Conservation (phyloP, 2,113 vertebrate genomes). For the Nematolebias whitei region DNA sequence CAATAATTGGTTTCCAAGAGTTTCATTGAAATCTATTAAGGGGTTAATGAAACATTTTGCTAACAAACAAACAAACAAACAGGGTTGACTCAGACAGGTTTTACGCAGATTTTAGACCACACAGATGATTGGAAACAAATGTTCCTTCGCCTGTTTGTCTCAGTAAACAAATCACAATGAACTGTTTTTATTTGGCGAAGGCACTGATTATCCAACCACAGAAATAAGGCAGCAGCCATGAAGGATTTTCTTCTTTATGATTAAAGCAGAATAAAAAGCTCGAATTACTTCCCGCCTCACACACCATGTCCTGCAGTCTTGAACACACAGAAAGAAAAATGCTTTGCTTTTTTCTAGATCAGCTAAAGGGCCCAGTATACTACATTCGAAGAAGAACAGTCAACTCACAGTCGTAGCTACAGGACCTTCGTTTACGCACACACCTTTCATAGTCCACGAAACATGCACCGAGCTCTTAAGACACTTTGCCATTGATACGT, state of each 20-base stretch:
- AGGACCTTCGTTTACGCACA: not conserved
- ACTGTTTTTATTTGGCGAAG: conserved; percentile 53
- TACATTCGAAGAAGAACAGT: no score
- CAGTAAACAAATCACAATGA: conserved; percentile 42
- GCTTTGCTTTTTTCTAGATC: conserved; percentile 62
- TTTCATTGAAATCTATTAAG: no score
- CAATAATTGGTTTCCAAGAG: no score
- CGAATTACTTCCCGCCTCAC: conserved; percentile 76
- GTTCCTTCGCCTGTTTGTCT: conserved; percentile 13
- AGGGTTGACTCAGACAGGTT: not conserved
- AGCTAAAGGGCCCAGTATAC: no score
- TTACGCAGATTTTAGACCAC: conserved; percentile 15
- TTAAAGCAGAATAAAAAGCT: conserved; percentile 73
- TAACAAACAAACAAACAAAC: no score
- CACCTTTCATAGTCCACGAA: no score
- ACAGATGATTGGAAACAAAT: conserved; percentile 26
- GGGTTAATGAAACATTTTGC: no score
- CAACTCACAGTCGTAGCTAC: no score
- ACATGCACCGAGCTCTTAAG: no score
- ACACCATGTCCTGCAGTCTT: conserved; percentile 62
- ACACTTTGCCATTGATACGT: no score
- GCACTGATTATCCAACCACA: conserved; percentile 34
- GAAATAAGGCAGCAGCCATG: conserved; percentile 17
- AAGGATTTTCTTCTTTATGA: conserved; percentile 31
- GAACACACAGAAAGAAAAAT: conserved; percentile 63